phyloP scores from a whole-genome alignment of 1,140 invertebrate genomes.

The Cataglyphis hispanica region DNA sequence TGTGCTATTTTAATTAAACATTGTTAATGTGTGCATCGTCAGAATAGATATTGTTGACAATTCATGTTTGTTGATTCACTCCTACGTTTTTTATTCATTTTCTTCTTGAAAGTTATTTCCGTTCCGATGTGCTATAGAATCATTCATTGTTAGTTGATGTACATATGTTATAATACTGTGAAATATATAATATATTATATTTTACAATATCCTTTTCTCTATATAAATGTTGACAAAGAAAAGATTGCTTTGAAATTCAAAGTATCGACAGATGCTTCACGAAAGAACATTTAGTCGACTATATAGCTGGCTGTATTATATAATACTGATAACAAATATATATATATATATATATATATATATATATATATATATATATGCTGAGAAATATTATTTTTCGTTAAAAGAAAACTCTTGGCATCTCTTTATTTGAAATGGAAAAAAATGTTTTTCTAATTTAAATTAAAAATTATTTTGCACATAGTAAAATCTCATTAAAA shows the following conservation, averaged over 20 bases:
- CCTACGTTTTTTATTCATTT: background rate
- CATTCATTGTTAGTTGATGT: background rate
- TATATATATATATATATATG: too few relatives aligned
- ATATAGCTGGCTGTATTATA: background rate
- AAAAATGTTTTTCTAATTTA: too few relatives aligned
- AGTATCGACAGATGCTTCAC: background rate
- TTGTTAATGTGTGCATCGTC: background rate
- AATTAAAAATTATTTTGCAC: too few relatives aligned
- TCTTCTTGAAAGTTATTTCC: slow-evolving; percentile 9
- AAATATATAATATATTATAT: slow-evolving; percentile 4
- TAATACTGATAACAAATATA: too few relatives aligned
- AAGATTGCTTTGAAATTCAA: background rate
- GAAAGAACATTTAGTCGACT: background rate
- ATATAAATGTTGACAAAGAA: slow-evolving; percentile 1
- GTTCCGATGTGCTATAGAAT: background rate
- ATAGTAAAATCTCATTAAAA: too few relatives aligned
- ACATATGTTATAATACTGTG: slow-evolving; percentile 1
- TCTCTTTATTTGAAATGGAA: too few relatives aligned
- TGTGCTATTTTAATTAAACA: background rate
- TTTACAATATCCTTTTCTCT: background rate
- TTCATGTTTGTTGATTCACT: background rate
- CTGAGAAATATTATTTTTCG: too few relatives aligned
- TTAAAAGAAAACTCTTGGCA: too few relatives aligned
- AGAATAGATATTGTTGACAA: background rate
- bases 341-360: too few relatives aligned